Conservation (phyloP, 2,113 vertebrate species). For the Orycteropus afer region DNA sequence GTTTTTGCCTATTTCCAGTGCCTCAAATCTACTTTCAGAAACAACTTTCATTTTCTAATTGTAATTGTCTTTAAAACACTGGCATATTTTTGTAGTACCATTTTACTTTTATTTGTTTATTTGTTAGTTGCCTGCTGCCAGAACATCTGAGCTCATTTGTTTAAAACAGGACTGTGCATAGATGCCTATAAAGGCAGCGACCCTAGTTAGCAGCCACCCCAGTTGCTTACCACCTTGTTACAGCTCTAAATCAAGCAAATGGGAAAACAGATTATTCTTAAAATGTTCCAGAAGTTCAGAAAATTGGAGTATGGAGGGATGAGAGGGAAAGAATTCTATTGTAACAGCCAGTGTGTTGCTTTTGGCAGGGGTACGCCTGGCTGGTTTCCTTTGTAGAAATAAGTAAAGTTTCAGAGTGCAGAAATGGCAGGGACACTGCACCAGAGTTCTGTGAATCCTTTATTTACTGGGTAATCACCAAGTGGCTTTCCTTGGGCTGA, state of each 20-base stretch:
- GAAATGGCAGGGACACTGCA: not conserved
- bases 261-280: conserved; percentile 54
- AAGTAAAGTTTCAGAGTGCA: conserved; percentile 25
- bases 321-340: conserved; percentile 56
- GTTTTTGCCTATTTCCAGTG: not conserved
- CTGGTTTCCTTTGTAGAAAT: conserved; percentile 50
- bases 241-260: conserved; percentile 59
- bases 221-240: conserved; percentile 59
- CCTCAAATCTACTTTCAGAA: conserved; percentile 31
- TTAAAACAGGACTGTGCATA: conserved; percentile 22
- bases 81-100: conserved; percentile 38
- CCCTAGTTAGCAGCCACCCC: conserved; percentile 30
- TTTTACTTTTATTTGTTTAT: conserved; percentile 74
- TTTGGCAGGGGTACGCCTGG: conserved; percentile 51
- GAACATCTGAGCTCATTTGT: conserved; percentile 71
- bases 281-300: conserved; percentile 66
- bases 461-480: not conserved
- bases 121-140: conserved; percentile 67
- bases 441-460: not conserved
- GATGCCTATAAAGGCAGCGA: not conserved
- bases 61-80: conserved; percentile 68
- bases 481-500: not conserved
- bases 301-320: conserved; percentile 39
- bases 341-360: conserved; percentile 42
- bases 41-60: conserved; percentile 51